These are phyloP conservation scores for Azemiops feae DNA, from an alignment of 2,113 vertebrate species.

Conservation along the genomic window DNA sequence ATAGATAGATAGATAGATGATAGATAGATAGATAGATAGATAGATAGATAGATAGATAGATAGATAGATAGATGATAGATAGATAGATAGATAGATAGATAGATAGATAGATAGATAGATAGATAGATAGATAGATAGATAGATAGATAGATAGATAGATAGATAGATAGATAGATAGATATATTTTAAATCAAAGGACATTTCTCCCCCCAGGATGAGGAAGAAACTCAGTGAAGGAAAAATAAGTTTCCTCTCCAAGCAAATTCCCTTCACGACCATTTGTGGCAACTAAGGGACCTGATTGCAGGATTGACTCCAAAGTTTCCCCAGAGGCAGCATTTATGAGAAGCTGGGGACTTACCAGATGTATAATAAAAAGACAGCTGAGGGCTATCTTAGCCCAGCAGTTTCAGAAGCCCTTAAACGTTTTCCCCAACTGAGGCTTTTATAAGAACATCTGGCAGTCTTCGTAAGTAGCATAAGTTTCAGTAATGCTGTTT, in stretches of 20 bases:
- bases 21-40: no score
- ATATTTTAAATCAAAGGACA: not conserved
- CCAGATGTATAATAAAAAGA: not conserved
- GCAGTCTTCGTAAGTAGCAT: not conserved
- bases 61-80: no score
- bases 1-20: no score
- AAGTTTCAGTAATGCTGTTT: not conserved
- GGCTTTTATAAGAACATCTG: not conserved
- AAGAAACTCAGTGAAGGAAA: not conserved
- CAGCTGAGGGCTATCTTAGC: no score
- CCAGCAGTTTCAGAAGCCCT: not conserved
- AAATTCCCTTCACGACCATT: not conserved
- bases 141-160: no score
- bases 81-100: no score
- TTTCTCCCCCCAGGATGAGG: not conserved
- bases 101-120: no score
- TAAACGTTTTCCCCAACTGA: not conserved
- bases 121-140: no score
- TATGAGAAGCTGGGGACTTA: not conserved
- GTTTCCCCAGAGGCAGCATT: not conserved
- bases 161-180: no score
- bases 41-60: no score
- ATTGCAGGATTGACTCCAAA: no score
- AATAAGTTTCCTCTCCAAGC: not conserved
- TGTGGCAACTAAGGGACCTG: not conserved